Percentiles rank a stretch among this genome's conserved stretches.
Conservation (phyloP, 2,888 invertebrate genomes). For the Cosmia pyralina region DNA sequence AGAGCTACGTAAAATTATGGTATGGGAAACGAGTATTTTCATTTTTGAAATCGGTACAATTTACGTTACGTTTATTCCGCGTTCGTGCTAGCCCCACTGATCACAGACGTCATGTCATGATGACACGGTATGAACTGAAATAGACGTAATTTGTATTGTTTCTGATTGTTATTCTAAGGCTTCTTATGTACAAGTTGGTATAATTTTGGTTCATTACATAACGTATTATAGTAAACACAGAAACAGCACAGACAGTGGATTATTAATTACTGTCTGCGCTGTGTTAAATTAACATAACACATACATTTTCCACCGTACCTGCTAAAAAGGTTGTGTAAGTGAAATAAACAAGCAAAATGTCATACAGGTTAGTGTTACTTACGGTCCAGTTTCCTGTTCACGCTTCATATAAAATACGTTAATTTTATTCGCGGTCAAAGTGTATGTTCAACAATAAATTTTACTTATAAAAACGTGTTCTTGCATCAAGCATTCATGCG, state of each 20-base stretch:
- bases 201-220: slow-evolving; percentile 20
- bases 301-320: slow-evolving; percentile 1
- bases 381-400: slow-evolving; percentile 3
- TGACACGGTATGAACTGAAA: slow-evolving; percentile 29
- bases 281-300: slow-evolving; percentile 24
- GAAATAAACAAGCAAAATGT: slow-evolving; percentile 25
- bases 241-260: not conserved
- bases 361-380: slow-evolving; percentile 13
- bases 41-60: not conserved
- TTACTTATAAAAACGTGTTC: slow-evolving; percentile 1
- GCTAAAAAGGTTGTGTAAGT: slow-evolving; percentile 26
- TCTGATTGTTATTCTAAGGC: slow-evolving; percentile 23
- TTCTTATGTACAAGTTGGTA: slow-evolving; percentile 9
- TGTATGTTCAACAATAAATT: not conserved
- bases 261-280: slow-evolving; percentile 21
- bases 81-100: not conserved
- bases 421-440: slow-evolving; percentile 30
- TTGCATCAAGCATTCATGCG: slow-evolving; percentile 14
- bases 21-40: not conserved
- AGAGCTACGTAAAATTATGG: not conserved
- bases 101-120: slow-evolving; percentile 30
- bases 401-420: slow-evolving; percentile 20
- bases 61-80: not conserved
- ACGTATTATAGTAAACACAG: not conserved
- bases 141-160: slow-evolving; percentile 45